Evolutionary conservation across 2,113 vertebrate genomes (phyloP).

Genomic region (Phasianus colchicus): DNA sequence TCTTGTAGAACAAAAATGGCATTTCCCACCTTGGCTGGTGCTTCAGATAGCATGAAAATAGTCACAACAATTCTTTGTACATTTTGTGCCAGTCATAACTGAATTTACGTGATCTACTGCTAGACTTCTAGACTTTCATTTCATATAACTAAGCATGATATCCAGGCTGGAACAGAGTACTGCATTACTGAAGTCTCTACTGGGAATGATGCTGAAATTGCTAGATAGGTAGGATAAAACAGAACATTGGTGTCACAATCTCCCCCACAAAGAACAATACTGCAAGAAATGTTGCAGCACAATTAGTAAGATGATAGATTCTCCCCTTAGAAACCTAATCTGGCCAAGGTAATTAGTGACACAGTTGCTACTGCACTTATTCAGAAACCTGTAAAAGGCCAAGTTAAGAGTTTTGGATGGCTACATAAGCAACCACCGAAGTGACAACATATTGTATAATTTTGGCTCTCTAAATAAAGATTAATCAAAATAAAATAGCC

Average conservation of each 20-base stretch:
- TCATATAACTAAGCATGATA: background rate
- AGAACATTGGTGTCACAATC: background rate
- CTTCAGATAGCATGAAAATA: background rate
- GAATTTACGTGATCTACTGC: background rate
- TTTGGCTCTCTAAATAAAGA: background rate
- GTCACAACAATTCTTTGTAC: background rate
- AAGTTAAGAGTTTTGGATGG: background rate
- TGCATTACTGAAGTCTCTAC: background rate
- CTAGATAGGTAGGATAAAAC: background rate
- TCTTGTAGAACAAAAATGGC: constrained; percentile 17
- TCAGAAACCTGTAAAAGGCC: background rate
- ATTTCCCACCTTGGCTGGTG: background rate
- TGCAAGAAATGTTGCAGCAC: background rate
- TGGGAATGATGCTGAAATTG: background rate
- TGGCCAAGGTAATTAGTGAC: background rate
- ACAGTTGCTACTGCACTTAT: background rate
- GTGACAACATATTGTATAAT: background rate
- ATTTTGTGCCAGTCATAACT: background rate
- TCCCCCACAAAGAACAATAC: background rate
- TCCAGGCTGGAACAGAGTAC: accelerated
- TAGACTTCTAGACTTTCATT: background rate
- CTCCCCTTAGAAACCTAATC: background rate
- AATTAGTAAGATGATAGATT: constrained; percentile 1
- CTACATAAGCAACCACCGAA: background rate
- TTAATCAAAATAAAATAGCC: background rate